These are phyloP conservation scores for Falcunculus frontatus DNA, from an alignment of 2,113 vertebrate genomes.

Conservation along the genomic window DNA sequence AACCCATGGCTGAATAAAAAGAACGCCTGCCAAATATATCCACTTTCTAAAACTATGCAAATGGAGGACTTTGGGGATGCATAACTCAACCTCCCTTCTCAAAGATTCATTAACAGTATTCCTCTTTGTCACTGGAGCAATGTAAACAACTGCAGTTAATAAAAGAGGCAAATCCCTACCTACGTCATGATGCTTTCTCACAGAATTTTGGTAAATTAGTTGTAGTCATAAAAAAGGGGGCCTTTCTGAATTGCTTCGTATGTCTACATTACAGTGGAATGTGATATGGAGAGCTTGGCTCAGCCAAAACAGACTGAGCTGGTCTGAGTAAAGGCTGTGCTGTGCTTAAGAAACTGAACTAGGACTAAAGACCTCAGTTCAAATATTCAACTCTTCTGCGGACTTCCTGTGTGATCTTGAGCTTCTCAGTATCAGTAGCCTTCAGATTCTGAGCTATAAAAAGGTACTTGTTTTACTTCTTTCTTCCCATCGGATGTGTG, in stretches of 20 bases:
- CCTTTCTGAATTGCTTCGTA: not conserved
- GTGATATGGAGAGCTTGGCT: not conserved
- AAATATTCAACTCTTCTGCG: not conserved
- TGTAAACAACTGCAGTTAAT: not conserved
- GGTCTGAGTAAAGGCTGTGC: not conserved
- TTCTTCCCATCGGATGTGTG: not conserved
- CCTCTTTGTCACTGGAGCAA: conserved; percentile 10
- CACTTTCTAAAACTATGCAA: conserved; percentile 59
- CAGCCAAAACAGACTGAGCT: not conserved
- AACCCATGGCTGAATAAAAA: conserved; percentile 45
- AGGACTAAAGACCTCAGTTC: not conserved
- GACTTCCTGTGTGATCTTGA: not conserved
- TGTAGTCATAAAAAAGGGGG: not conserved
- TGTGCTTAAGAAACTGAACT: not conserved
- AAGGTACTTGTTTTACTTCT: not conserved
- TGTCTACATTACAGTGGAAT: not conserved
- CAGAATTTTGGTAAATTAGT: not conserved
- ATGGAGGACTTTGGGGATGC: conserved; percentile 46
- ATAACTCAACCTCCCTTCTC: conserved; percentile 46
- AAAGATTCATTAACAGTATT: conserved; percentile 46
- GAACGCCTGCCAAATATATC: conserved; percentile 51
- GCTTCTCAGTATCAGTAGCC: not conserved
- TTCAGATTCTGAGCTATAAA: not conserved
- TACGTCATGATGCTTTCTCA: not conserved
- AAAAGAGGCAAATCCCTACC: not conserved